Conservation (phyloP, 2,113 vertebrate genomes). For the Haplochromis vanheusdeni region DNA sequence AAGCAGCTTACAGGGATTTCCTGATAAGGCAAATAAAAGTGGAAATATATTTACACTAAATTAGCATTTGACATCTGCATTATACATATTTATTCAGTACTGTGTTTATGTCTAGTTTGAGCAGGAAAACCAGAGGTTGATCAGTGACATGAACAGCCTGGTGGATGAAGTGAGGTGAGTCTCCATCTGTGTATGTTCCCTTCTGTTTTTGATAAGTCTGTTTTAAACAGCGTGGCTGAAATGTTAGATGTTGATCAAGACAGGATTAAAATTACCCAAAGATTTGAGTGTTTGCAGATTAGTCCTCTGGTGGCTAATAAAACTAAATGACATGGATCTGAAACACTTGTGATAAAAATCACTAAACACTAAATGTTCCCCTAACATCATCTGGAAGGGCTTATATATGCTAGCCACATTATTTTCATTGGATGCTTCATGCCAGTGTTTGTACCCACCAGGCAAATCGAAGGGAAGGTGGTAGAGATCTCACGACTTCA, state of each 20-base stretch:
- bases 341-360: not conserved
- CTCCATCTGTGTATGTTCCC: not conserved
- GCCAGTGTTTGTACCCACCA: constrained; percentile 40
- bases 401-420: not conserved
- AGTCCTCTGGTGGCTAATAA: not conserved
- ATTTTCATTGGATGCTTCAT: not conserved
- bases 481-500: constrained; percentile 97
- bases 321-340: not conserved
- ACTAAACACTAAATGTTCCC: not conserved
- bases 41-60: not conserved
- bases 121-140: constrained; percentile 91
- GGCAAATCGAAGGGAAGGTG: constrained; percentile 97
- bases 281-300: not conserved
- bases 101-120: constrained; percentile 81
- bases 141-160: constrained; percentile 93
- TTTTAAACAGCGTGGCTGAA: not conserved
- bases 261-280: not conserved
- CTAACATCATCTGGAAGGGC: not conserved
- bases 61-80: not conserved
- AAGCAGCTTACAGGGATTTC: not conserved
- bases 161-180: constrained; percentile 93
- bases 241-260: not conserved
- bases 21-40: not conserved
- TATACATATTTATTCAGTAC: not conserved
- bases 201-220: not conserved